These are phyloP conservation scores for Eulithis testata DNA, from an alignment of 2,888 invertebrate genomes.

Conservation along the genomic window DNA sequence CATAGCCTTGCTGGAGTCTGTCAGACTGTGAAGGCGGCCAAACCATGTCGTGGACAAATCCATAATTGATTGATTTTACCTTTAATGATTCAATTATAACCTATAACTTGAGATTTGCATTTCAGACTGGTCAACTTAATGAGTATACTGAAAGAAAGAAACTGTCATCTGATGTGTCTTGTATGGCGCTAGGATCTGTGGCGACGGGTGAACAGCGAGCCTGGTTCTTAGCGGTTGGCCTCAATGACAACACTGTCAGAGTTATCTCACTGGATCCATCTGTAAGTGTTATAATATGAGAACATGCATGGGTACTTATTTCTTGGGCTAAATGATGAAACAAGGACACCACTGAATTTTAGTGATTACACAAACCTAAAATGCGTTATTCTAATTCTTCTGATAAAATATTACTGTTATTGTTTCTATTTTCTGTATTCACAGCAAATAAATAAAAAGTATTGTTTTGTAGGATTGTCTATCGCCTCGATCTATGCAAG, in stretches of 20 bases:
- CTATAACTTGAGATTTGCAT: slow-evolving; percentile 45
- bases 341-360: slow-evolving; percentile 81
- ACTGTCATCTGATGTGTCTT: slow-evolving; percentile 98
- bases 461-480: slow-evolving; percentile 91
- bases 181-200: slow-evolving; percentile 98
- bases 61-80: background rate
- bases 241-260: slow-evolving; percentile 98
- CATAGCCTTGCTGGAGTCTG: slow-evolving; percentile 89
- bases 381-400: slow-evolving; percentile 80
- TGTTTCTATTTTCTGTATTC: background rate
- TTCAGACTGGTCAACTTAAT: slow-evolving; percentile 97
- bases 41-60: slow-evolving; percentile 88
- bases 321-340: slow-evolving; percentile 69
- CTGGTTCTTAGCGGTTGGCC: slow-evolving; percentile 97
- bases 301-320: background rate
- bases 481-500: slow-evolving; percentile 97
- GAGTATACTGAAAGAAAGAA: slow-evolving; percentile 99
- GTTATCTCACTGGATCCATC: slow-evolving; percentile 98
- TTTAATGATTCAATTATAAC: background rate
- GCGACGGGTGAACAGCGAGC: slow-evolving; percentile 97
- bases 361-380: slow-evolving; percentile 80
- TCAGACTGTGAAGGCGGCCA: slow-evolving; percentile 87
- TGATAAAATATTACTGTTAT: slow-evolving; percentile 49
- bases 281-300: slow-evolving; percentile 70
- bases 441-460: background rate